A percentile compares a stretch with the other conserved stretches of the same genome.
Conservation (phyloP, 1,140 invertebrate genomes). For the Drosophila truncata region DNA sequence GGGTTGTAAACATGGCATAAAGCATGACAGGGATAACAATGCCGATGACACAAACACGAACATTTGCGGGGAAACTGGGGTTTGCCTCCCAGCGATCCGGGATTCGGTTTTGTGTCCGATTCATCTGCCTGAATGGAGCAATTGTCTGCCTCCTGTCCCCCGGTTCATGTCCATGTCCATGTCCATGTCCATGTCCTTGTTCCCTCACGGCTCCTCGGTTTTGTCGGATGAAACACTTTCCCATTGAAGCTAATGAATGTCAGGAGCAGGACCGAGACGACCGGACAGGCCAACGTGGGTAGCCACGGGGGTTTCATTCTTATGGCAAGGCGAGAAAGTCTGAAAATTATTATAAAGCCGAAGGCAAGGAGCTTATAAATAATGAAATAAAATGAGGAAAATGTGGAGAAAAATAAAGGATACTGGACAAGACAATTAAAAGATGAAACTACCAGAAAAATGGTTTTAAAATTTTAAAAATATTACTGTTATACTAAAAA, state of each 20-base stretch:
- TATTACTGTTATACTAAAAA: background rate
- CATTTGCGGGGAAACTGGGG: conserved; percentile 25
- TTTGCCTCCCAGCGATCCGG: conserved; percentile 34
- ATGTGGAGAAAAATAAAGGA: background rate
- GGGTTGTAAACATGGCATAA: conserved; percentile 68
- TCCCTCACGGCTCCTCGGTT: conserved; percentile 13
- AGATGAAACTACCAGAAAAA: background rate
- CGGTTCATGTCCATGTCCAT: background rate
- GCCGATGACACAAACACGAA: conserved; percentile 63
- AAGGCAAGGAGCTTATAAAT: background rate
- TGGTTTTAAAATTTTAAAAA: no score
- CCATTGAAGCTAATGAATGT: conserved; percentile 62
- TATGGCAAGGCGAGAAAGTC: background rate
- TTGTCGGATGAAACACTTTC: conserved; percentile 62
- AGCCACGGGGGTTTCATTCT: conserved; percentile 12
- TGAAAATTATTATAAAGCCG: background rate
- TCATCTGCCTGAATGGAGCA: conserved; percentile 53
- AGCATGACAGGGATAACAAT: conserved; percentile 70
- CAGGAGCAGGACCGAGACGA: conserved; percentile 40
- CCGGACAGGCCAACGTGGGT: conserved; percentile 31
- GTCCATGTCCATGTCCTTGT: conserved; percentile 15
- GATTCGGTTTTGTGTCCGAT: conserved; percentile 37
- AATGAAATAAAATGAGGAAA: background rate
- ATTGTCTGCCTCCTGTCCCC: conserved; percentile 45
- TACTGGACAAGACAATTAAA: background rate